Evolutionary conservation across 2,888 invertebrate genomes (phyloP).

Genomic region (Pediacus dermestoides): DNA sequence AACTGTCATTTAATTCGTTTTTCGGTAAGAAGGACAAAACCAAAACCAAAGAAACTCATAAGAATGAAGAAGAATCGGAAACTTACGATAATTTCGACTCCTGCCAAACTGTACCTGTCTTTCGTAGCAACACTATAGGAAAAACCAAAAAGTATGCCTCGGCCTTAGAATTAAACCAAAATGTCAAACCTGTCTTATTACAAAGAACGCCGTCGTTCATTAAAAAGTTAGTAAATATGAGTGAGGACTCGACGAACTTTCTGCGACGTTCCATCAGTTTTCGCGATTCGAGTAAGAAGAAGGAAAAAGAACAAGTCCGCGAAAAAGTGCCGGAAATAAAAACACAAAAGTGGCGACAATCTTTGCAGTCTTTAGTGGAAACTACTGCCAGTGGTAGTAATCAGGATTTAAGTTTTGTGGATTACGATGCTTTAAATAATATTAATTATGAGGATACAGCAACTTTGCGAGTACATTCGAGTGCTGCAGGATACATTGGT

Average conservation of each 20-base stretch:
- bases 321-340: constrained; percentile 43
- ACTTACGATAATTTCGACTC: constrained; percentile 34
- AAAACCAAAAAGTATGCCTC: constrained; percentile 35
- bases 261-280: constrained; percentile 46
- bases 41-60: constrained; percentile 30
- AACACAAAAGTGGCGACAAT: constrained; percentile 52
- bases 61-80: constrained; percentile 33
- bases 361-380: constrained; percentile 54
- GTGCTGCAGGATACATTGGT: constrained; percentile 26
- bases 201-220: constrained; percentile 42
- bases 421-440: constrained; percentile 55
- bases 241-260: constrained; percentile 39
- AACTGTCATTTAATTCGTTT: constrained; percentile 34
- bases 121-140: constrained; percentile 24
- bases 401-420: constrained; percentile 56
- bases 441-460: constrained; percentile 37
- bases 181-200: constrained; percentile 18
- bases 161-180: constrained; percentile 35
- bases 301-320: constrained; percentile 32
- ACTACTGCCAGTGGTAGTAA: constrained; percentile 57
- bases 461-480: constrained; percentile 19
- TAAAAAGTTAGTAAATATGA: constrained; percentile 39
- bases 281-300: constrained; percentile 39
- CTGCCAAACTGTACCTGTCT: constrained; percentile 28
- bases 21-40: constrained; percentile 34